Base-by-base conservation (phyloP, 2,888 invertebrate species). In the Scaptomyza reducta region DNA sequence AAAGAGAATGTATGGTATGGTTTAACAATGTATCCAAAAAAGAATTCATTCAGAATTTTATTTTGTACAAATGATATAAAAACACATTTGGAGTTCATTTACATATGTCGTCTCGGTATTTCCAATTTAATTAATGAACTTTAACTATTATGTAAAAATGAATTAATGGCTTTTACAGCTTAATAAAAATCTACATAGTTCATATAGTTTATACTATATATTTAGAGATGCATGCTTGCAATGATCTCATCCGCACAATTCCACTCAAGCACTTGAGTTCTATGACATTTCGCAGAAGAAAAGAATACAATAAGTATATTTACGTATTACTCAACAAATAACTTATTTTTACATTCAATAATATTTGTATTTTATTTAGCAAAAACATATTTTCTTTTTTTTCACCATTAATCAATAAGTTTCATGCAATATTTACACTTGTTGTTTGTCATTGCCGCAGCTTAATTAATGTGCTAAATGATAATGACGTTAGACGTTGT, bases 381-480 rank as follows among this genome's bases (percentile, higher is more conserved):
- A 14, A n/a, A 22, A 22, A 5, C 51, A 9, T 27, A 4, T 5
- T 27, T 31, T 31, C 1, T 10, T 1, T 31, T 31, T 41, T 58
- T 70, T 66, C 55, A 62, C 40, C 60, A 61, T 76, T 45, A 56
- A 72, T 54, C 72, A 75, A 67, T 49, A 58, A 65, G 53, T 58
- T 74, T 55, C 22, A 69, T 29, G 44, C 63, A 54, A 54, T 69
- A 56, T 64, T 58, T 69, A 38, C 45, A 44, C 55, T 50, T 25
- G 33, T 68, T 77, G 62, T 57, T 76, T 76, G 60, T 59, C 22
- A 22, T 22, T 22, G 22, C 22, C 22, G 22, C 22, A 22, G 22
- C 22, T 62, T 45, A 63, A 70, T 67, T 54, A 71, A 42, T 45
- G 54, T 64, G 64, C 79, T 57, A 66, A 69, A 76, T 50, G 77